A percentile compares a stretch with the other conserved stretches of the same genome.
These are phyloP conservation scores for Toxotes lorentzi DNA, from an alignment of 2,797 vertebrate species.

Conservation along the genomic window DNA sequence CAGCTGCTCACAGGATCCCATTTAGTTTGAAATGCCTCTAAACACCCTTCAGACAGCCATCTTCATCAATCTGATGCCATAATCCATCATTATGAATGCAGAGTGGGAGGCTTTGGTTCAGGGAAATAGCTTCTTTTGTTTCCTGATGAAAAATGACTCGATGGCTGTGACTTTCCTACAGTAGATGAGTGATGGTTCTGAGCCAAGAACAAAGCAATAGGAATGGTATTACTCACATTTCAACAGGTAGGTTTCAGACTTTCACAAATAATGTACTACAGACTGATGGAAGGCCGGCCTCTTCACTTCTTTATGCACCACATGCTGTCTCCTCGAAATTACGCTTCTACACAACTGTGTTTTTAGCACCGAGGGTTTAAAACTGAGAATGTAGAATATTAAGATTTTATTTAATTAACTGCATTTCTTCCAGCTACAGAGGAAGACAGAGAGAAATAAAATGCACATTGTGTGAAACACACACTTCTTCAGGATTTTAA, in stretches of 20 bases:
- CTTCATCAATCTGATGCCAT: slow-evolving; percentile 66
- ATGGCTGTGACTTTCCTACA: slow-evolving; percentile 45
- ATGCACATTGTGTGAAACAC: neutral
- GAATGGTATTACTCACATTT: slow-evolving; percentile 44
- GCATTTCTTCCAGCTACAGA: slow-evolving; percentile 8
- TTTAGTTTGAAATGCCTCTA: slow-evolving; percentile 64
- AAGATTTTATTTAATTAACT: slow-evolving; percentile 11
- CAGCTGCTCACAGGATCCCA: slow-evolving; percentile 54
- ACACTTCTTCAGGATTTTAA: slow-evolving; percentile 18
- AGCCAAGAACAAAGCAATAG: slow-evolving; percentile 56
- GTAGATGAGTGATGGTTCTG: slow-evolving; percentile 48
- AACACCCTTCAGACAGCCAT: slow-evolving; percentile 65
- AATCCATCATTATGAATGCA: slow-evolving; percentile 72
- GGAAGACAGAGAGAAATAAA: neutral
- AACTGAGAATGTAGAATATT: slow-evolving; percentile 21
- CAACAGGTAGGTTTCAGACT: slow-evolving; percentile 30
- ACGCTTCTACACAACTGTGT: neutral
- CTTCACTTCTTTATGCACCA: neutral
- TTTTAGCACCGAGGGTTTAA: slow-evolving; percentile 5
- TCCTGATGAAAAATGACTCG: slow-evolving; percentile 64
- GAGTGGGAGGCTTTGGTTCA: slow-evolving; percentile 63
- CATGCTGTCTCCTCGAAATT: neutral
- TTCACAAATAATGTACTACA: neutral
- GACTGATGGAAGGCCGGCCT: slow-evolving; percentile 21
- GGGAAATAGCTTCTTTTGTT: slow-evolving; percentile 66